phyloP scores from a whole-genome alignment of 2,113 vertebrate genomes.

The Gallinago jamesoni region DNA sequence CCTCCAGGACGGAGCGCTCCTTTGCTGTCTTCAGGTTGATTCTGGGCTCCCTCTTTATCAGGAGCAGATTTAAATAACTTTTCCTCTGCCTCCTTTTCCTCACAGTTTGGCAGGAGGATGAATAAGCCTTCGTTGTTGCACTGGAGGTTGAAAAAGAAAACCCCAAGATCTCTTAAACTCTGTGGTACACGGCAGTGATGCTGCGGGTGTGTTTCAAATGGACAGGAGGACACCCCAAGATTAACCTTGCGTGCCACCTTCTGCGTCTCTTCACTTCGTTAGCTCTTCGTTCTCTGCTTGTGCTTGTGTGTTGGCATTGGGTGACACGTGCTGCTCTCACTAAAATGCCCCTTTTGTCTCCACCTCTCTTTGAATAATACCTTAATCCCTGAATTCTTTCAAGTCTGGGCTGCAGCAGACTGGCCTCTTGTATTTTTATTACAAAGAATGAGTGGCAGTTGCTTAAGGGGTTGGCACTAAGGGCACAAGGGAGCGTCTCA shows the following conservation, averaged over 20 bases:
- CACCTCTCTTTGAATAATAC: neutral
- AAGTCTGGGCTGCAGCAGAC: neutral
- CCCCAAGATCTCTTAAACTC: neutral
- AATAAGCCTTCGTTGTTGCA: neutral
- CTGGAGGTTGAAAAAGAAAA: neutral
- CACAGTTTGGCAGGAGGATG: neutral
- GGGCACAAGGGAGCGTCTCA: neutral
- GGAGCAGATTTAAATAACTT: neutral
- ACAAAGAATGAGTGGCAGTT: neutral
- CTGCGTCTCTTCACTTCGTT: neutral
- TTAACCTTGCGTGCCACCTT: neutral
- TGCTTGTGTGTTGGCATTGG: neutral
- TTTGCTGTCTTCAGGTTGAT: neutral
- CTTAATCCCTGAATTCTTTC: neutral
- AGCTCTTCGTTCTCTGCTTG: neutral
- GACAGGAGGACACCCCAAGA: neutral
- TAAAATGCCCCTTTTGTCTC: neutral
- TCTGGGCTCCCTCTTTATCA: neutral
- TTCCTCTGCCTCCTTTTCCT: neutral
- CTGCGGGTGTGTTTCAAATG: neutral
- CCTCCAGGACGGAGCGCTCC: neutral
- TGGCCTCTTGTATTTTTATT: neutral
- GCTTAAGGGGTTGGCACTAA: neutral
- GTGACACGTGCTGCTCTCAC: neutral
- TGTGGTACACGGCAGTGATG: accelerated